A percentile compares a stretch with the other conserved stretches of the same genome.
Conservation (phyloP, 2,113 vertebrate species). For the Xiphophorus couchianus region DNA sequence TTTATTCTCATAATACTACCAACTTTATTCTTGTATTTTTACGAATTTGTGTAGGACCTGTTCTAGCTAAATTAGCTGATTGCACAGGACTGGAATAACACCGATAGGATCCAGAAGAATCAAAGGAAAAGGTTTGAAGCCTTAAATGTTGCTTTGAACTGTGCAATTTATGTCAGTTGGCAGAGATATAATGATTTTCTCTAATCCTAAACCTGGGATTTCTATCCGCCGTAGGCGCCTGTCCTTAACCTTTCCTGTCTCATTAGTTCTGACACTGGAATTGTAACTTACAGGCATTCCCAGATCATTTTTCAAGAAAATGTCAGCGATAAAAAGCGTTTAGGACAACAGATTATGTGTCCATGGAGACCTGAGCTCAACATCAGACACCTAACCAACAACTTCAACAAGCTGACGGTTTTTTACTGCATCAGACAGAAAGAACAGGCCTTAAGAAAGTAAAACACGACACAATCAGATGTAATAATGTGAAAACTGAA, state of each 20-base stretch:
- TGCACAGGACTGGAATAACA: background rate
- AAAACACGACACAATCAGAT: slow-evolving; percentile 41
- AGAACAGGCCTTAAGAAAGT: slow-evolving; percentile 21
- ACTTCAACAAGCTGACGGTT: background rate
- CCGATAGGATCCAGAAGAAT: background rate
- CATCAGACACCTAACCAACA: background rate
- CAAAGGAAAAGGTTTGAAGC: background rate
- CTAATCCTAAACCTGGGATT: background rate
- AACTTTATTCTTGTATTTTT: no score
- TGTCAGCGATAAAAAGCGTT: background rate
- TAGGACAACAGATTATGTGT: slow-evolving; percentile 1
- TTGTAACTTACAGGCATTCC: background rate
- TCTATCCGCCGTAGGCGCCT: background rate
- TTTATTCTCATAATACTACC: no score
- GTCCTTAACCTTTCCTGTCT: background rate
- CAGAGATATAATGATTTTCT: background rate
- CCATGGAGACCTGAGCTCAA: background rate
- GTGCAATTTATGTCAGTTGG: background rate
- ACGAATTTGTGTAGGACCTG: background rate
- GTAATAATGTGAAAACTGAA: slow-evolving; percentile 38
- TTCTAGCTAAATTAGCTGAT: background rate
- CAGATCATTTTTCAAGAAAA: background rate
- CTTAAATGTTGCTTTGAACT: background rate
- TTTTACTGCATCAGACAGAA: slow-evolving; percentile 15
- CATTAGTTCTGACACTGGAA: background rate